These are phyloP conservation scores for Pipa parva DNA, from an alignment of 2,113 vertebrate species.

Conservation along the genomic window DNA sequence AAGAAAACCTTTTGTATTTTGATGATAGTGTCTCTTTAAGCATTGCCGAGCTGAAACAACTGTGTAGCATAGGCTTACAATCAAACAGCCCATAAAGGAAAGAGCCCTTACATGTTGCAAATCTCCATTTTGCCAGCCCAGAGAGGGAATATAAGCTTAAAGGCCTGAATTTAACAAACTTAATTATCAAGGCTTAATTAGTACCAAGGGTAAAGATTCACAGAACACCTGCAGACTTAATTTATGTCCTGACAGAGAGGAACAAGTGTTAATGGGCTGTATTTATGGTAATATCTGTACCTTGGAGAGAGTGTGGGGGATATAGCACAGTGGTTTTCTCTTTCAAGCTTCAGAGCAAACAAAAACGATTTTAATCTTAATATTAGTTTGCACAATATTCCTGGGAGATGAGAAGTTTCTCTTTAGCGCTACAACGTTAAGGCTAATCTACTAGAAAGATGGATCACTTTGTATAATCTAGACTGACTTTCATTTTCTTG, in stretches of 20 bases:
- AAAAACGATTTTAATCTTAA: slow-evolving; percentile 64
- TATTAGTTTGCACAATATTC: slow-evolving; percentile 57
- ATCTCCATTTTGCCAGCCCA: slow-evolving; percentile 67
- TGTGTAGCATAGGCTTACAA: slow-evolving; percentile 4
- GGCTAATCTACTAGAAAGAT: slow-evolving; percentile 20
- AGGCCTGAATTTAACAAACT: slow-evolving; percentile 99
- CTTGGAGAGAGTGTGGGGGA: slow-evolving; percentile 65
- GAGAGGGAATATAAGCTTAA: slow-evolving; percentile 87
- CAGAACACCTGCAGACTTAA: slow-evolving; percentile 99
- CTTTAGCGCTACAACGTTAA: slow-evolving; percentile 52
- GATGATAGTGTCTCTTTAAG: too few species aligned
- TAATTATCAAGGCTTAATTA: slow-evolving; percentile 99
- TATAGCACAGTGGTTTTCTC: slow-evolving; percentile 62
- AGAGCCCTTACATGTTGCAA: slow-evolving; percentile 47
- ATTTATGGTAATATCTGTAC: slow-evolving; percentile 98
- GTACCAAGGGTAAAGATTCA: slow-evolving; percentile 98
- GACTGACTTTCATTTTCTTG: slow-evolving; percentile 9
- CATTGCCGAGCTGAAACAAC: not conserved
- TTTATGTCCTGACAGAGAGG: slow-evolving; percentile 99
- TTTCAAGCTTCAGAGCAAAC: slow-evolving; percentile 66
- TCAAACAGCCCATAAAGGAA: slow-evolving; percentile 45
- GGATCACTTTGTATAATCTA: slow-evolving; percentile 1
- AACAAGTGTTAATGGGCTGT: slow-evolving; percentile 99
- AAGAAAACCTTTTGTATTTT: too few species aligned
- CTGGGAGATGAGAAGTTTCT: slow-evolving; percentile 53